These are phyloP conservation scores for Ephialtes manifestator DNA, from an alignment of 2,888 invertebrate genomes.

Conservation along the genomic window DNA sequence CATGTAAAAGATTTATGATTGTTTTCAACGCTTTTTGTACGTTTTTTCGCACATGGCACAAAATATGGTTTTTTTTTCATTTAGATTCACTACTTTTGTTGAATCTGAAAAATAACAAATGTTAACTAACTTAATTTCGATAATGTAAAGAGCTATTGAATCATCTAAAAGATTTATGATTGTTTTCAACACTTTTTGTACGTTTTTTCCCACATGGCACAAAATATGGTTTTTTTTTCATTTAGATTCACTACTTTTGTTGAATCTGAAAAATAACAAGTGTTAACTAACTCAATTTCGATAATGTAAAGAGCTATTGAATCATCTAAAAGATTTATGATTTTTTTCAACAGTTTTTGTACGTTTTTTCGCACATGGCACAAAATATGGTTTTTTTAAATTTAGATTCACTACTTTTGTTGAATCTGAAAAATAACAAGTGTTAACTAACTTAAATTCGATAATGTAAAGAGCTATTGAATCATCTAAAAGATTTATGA, in stretches of 20 bases:
- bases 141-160: too few relatives aligned
- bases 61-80: not conserved
- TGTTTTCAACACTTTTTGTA: not conserved
- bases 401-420: too few relatives aligned
- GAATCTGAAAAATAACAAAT: too few relatives aligned
- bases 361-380: not conserved
- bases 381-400: not conserved
- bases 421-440: too few relatives aligned
- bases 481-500: slow-evolving; percentile 23
- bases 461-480: too few relatives aligned
- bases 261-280: too few relatives aligned
- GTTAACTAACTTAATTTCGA: too few relatives aligned
- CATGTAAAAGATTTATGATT: slow-evolving; percentile 24
- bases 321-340: slow-evolving; percentile 24
- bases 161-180: slow-evolving; percentile 26
- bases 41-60: not conserved
- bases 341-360: not conserved
- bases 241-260: too few relatives aligned
- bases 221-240: not conserved
- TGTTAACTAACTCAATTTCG: too few relatives aligned
- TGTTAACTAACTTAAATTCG: too few relatives aligned
- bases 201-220: not conserved
- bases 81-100: too few relatives aligned
- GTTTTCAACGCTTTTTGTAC: not conserved
- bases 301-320: too few relatives aligned